Base-by-base conservation (phyloP, 2,888 invertebrate species). In the Smittia sp. region DNA sequence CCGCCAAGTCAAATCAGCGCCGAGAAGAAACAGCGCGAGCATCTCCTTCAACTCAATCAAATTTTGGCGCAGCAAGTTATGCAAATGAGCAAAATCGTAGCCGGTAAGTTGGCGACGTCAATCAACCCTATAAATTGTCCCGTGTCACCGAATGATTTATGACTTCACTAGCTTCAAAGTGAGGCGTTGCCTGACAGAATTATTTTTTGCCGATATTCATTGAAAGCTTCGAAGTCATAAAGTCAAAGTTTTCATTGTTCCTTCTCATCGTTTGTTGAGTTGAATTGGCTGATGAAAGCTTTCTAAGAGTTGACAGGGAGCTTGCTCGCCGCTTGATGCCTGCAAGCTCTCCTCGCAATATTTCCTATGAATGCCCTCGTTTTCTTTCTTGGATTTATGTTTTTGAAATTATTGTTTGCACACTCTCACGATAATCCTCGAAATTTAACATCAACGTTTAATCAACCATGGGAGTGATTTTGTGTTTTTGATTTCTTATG, bases 81-180 rank as follows among this genome's bases (percentile, higher is more conserved):
- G 86, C 93, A 94, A 84, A 94, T 93, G 87, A 95, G 94, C 85
- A 94, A 94, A 86, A 92, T 94, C 81, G 94, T 95, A 78, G 96
- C 96, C 83, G 96, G 96, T 96, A 87, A 86, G 87, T 84, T 58
- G 67, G 11, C 27, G 7, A 46, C 75, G 54, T 68, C 1, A n/a
- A n/a, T n/a, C n/a, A n/a, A n/a, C 22, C 39, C 52, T 58, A 22
- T 27, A 18, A 25, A 52, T 66, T 72, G 63, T 74, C 68, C 67
- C 74, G 75, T 75, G 52, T 39, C 27, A 63, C 39, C 41, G 69
- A 54, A 62, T 52, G 11, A n/a, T 24, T 24, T 63, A n/a, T 25
- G 24, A n/a, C 25, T 65, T 62, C 2, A 24, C 6, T 24, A 9
- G n/a, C n/a, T 18, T n/a, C n/a, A n/a, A n/a, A n/a, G n/a, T n/a